Evolutionary conservation across 2,888 invertebrate genomes (phyloP).

Genomic region (Leptarthrus brevirostris): DNA sequence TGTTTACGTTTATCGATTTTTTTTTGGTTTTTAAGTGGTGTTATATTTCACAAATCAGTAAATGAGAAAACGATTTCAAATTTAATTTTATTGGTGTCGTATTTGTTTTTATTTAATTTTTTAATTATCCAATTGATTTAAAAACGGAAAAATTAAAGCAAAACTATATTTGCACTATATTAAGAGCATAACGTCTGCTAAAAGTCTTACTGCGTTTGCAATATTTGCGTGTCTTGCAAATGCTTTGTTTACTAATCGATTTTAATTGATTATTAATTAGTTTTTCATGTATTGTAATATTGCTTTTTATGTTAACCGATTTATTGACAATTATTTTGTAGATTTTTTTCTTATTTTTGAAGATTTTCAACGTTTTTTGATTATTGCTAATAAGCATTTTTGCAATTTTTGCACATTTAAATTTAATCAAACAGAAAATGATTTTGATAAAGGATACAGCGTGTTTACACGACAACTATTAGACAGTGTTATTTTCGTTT

Average conservation of each 20-base stretch:
- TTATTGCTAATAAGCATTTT: slow-evolving; percentile 39
- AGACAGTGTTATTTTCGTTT: too few species aligned
- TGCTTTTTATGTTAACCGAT: background rate
- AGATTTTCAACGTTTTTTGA: slow-evolving; percentile 4
- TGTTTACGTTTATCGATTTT: too few species aligned
- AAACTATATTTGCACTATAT: slow-evolving; percentile 10
- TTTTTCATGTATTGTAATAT: background rate
- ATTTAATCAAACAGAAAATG: too few species aligned
- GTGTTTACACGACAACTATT: too few species aligned
- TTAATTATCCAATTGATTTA: too few species aligned
- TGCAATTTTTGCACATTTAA: slow-evolving; percentile 42
- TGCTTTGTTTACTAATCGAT: background rate
- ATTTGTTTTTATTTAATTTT: too few species aligned
- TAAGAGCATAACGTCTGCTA: background rate
- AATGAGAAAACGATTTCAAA: too few species aligned
- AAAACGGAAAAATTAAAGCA: background rate
- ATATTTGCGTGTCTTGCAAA: background rate
- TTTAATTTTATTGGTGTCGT: too few species aligned
- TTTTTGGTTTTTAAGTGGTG: too few species aligned
- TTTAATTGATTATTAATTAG: too few species aligned
- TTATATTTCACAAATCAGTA: too few species aligned
- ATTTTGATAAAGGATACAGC: too few species aligned
- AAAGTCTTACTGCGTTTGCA: background rate
- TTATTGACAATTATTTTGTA: background rate
- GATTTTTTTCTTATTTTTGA: slow-evolving; percentile 38